These are phyloP conservation scores for Diaperis boleti DNA, from an alignment of 2,888 invertebrate genomes.

Conservation along the genomic window DNA sequence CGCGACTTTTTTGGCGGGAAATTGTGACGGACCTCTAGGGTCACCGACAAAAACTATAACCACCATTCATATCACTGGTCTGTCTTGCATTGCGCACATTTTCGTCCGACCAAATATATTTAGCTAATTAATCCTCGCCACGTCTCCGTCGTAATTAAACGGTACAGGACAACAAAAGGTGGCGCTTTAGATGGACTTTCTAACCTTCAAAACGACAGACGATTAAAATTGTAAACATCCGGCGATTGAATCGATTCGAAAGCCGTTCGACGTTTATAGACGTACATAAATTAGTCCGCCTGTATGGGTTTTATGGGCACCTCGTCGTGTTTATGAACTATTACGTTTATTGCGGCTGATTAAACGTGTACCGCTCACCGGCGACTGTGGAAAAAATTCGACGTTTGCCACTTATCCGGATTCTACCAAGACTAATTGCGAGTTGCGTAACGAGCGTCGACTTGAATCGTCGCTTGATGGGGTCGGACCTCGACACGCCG, in stretches of 20 bases:
- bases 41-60: conserved; percentile 76
- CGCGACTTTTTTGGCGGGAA: conserved; percentile 58
- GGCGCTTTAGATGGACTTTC: conserved; percentile 22
- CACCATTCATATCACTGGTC: conserved; percentile 70
- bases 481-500: conserved; percentile 11
- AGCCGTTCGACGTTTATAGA: conserved; percentile 28
- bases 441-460: not conserved
- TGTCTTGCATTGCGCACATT: conserved; percentile 18
- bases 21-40: conserved; percentile 68
- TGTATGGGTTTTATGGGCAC: conserved; percentile 16
- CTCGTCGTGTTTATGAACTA: conserved; percentile 25
- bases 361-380: conserved; percentile 9
- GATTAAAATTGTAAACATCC: conserved; percentile 34
- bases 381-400: not conserved
- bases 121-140: conserved; percentile 18
- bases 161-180: conserved; percentile 15
- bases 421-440: conserved; percentile 8
- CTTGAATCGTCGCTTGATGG: conserved; percentile 7
- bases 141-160: conserved; percentile 18
- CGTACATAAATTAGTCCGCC: conserved; percentile 18
- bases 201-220: conserved; percentile 24
- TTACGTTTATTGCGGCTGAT: conserved; percentile 27
- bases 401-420: conserved; percentile 16
- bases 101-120: not conserved
- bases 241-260: conserved; percentile 37